Evolutionary conservation across 2,888 invertebrate species (phyloP).

Genomic region (Tridacna crocea): DNA sequence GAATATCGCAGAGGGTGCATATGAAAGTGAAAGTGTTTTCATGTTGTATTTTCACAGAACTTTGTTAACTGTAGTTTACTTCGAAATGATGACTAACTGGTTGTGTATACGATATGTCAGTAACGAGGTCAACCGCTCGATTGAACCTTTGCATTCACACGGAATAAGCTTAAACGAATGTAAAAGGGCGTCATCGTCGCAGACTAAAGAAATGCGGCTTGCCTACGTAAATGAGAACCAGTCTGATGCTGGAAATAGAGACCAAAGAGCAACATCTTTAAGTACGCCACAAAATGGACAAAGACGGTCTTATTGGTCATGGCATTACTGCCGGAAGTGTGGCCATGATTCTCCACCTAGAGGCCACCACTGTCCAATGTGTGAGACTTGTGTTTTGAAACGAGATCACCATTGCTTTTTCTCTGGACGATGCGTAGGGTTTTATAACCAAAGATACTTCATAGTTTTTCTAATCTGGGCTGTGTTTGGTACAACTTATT

Average conservation of each 20-base stretch:
- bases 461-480: slow-evolving; percentile 78
- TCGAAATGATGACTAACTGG: slow-evolving; percentile 79
- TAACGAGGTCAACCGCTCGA: slow-evolving; percentile 23
- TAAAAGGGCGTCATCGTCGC: neutral
- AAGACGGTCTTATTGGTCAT: slow-evolving; percentile 80
- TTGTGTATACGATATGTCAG: slow-evolving; percentile 71
- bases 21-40: neutral
- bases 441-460: slow-evolving; percentile 79
- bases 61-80: slow-evolving; percentile 31
- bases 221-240: neutral
- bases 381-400: slow-evolving; percentile 78
- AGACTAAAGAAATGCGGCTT: neutral
- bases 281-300: neutral
- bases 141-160: neutral
- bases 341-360: slow-evolving; percentile 76
- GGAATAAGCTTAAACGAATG: neutral
- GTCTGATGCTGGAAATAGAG: neutral
- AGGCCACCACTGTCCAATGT: slow-evolving; percentile 80
- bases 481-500: slow-evolving; percentile 43
- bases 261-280: neutral
- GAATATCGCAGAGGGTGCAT: neutral
- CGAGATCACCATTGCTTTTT: slow-evolving; percentile 83
- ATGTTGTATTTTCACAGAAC: slow-evolving; percentile 25
- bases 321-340: slow-evolving; percentile 78
- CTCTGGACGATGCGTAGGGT: slow-evolving; percentile 78